These are phyloP conservation scores for Drosophila crucigera DNA, from an alignment of 2,888 invertebrate species.

Conservation along the genomic window DNA sequence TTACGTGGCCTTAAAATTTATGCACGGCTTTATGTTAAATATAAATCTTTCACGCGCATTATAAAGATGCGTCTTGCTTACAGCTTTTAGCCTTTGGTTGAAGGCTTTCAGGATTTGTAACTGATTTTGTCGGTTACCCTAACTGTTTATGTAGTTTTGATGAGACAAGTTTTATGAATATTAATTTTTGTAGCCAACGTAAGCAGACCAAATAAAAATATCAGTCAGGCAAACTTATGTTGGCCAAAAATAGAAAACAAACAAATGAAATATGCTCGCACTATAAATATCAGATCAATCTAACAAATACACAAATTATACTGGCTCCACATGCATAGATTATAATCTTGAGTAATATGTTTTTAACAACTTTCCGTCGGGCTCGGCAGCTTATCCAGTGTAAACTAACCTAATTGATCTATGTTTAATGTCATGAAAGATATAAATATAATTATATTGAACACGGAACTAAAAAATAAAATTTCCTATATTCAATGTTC, in stretches of 20 bases:
- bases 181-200: slow-evolving; percentile 30
- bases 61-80: slow-evolving; percentile 30
- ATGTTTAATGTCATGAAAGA: background rate
- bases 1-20: slow-evolving; percentile 65
- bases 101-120: slow-evolving; percentile 29
- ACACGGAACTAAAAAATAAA: background rate
- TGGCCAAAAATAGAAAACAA: background rate
- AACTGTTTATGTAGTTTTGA: slow-evolving; percentile 41
- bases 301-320: background rate
- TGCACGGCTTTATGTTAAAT: slow-evolving; percentile 64
- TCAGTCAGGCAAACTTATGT: slow-evolving; percentile 10
- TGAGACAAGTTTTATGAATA: slow-evolving; percentile 32
- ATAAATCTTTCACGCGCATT: slow-evolving; percentile 58
- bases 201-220: background rate
- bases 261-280: background rate
- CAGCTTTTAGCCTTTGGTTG: slow-evolving; percentile 35
- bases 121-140: slow-evolving; percentile 28
- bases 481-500: background rate
- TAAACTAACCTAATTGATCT: background rate
- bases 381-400: background rate
- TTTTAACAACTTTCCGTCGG: background rate
- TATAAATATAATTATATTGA: background rate
- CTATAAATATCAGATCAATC: background rate
- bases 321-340: background rate
- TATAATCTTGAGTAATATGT: slow-evolving; percentile 4